These are phyloP conservation scores for Corynorhinus townsendii DNA, from an alignment of 2,113 vertebrate genomes.

Conservation along the genomic window DNA sequence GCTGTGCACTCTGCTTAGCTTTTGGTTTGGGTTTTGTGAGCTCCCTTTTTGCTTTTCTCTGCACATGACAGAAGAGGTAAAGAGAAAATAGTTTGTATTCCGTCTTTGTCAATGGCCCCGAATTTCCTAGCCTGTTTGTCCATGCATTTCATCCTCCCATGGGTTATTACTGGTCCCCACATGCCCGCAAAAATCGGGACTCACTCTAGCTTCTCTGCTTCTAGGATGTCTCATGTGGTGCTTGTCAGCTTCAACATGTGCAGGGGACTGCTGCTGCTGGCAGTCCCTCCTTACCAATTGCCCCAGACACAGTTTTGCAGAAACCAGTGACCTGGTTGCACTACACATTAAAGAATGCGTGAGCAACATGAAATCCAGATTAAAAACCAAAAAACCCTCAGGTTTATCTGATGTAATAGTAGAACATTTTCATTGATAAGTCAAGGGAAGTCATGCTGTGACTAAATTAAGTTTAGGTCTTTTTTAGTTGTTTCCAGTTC, in stretches of 20 bases:
- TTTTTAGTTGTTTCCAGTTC: background rate
- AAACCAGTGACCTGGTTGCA: background rate
- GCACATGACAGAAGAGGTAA: background rate
- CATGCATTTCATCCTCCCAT: background rate
- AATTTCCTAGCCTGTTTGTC: background rate
- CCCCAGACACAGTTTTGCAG: background rate
- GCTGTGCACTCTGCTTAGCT: background rate
- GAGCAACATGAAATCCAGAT: background rate
- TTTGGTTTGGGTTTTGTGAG: background rate
- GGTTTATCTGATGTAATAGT: background rate
- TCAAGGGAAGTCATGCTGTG: background rate
- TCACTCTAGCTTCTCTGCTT: background rate
- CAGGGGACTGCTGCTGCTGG: background rate
- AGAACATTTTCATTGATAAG: background rate
- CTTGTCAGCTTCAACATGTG: background rate
- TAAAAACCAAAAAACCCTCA: background rate
- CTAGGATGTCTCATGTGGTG: background rate
- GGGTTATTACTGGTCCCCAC: background rate
- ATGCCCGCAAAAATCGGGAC: background rate
- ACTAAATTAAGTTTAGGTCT: background rate
- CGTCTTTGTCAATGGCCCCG: background rate
- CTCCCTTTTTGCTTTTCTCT: background rate
- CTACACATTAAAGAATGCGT: background rate
- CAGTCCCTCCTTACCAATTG: background rate
- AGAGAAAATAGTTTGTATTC: background rate